Evolutionary conservation across 2,113 vertebrate species (phyloP), one percentile per base, ranked within the genome.

Genomic region (Morone chrysops): DNA sequence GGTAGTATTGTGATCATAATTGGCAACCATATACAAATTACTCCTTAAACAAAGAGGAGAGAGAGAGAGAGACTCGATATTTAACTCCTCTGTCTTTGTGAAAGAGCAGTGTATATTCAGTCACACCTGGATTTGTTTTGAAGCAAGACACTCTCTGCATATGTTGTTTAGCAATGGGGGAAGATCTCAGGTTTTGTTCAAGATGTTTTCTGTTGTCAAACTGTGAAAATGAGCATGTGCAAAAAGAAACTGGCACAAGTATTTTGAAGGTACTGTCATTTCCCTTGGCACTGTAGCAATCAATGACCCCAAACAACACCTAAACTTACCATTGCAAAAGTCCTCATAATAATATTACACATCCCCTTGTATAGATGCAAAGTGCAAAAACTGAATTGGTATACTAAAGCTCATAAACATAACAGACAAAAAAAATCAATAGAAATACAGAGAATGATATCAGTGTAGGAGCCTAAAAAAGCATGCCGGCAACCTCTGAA

Each of bases 301-400:
- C 79, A 80, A 75, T 86, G 81, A 92, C 80, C 89, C 78, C 79
- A 43, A 89, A 82, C 76, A 90, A 87, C 81, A 86, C 83, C 77
- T 81, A 92, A 87, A 89, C 80, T 85, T 85, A 86, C 83, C 91
- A 93, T 91, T 92, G 88, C 89, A 92, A 93, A 92, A 89, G 87
- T 92, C 89, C 90, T 94, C 92, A 89, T 95, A 96, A 95, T 96
- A 97, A 96, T 96, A 96, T 96, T 97, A 97, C 96, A 98, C 97
- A 97, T 97, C 96, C 96, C 97, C 96, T 96, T 95, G 94, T 96
- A 96, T 97, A 97, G 96, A 97, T 96, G 94, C 95, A 98, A 99
- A 99, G 98, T 99, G 97, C 97, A 97, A 98, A 97, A 93, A 90
- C 95, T 95, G 96, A 95, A 95, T 95, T 96, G 94, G 95, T 95